Base-by-base conservation (phyloP, 1,140 invertebrate species). In the Subanguina moxae region DNA sequence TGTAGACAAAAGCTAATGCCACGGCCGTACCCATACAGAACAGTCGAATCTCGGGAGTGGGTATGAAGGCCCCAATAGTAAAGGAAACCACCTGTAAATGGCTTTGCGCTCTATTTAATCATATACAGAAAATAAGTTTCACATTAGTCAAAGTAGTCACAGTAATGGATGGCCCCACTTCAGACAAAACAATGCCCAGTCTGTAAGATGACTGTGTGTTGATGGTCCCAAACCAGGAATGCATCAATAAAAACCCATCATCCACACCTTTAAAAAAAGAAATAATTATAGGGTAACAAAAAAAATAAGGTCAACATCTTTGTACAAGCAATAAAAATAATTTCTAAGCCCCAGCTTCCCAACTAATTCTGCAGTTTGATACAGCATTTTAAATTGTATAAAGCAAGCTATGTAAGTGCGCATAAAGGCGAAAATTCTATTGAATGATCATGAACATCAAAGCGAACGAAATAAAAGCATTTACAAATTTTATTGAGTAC, bases 81-180 rank as follows among this genome's bases (percentile, higher is more conserved):
- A 97, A 95, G 19, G 92, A 93, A 68, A 96, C 88, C 86, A 95
- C 91, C 83, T 97, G 66, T n/a, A 64, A 9, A 43, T 30, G 9
- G 8, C 7, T 21, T 66, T 1, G 5, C 15, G 7, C 19, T 38
- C 0, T 30, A 32, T 9, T 27, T 17, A 19, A 3, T 42, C 7
- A 8, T 5, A 65, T 8, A 0, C 17, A 67, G 73, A 19, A 80
- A 76, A 57, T 79, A 8, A 15, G 23, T 19, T 52, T 21, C 17
- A 52, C 80, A 72, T 83, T 82, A 0, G 80, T 82, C 27, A 97
- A 85, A 0, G 93, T 95, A 0, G 94, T 97, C 67, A 97, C 95
- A 25, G 93, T 97, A 65, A 97, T 94, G 0, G 93, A 95, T 13
- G 96, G 93, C 0, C 93, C 93, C n/a, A 94, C 93, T 82, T 94